phyloP scores from a whole-genome alignment of 2,797 vertebrate species.

The Rhinella marina region DNA sequence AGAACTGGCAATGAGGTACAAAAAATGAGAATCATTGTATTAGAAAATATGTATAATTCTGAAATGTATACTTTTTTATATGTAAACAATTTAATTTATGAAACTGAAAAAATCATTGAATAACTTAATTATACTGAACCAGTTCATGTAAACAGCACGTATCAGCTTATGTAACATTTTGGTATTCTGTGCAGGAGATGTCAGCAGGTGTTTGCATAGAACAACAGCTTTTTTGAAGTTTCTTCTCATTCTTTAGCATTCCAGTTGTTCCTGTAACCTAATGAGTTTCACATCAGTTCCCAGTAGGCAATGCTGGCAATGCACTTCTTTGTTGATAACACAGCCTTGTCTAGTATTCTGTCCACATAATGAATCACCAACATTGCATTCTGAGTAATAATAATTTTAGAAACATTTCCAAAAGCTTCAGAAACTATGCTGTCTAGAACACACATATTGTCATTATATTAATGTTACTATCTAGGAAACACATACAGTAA shows the following conservation, averaged over 20 bases:
- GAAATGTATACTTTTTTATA: background rate
- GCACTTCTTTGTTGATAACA: conserved; percentile 11
- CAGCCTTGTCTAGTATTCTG: conserved; percentile 19
- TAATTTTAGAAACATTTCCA: background rate
- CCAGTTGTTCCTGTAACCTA: conserved; percentile 3
- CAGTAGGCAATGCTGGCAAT: conserved; percentile 12
- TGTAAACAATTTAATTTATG: background rate
- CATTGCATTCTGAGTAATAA: background rate
- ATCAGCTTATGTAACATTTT: conserved; percentile 4
- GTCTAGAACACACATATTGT: background rate
- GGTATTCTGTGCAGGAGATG: conserved; percentile 1
- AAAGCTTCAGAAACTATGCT: background rate
- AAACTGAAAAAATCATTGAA: background rate
- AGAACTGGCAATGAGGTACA: background rate
- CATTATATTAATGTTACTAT: background rate
- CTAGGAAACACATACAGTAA: background rate
- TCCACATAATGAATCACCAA: background rate
- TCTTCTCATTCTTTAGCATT: background rate
- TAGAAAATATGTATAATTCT: background rate
- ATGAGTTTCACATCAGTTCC: conserved; percentile 30
- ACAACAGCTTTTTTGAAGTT: conserved; percentile 12
- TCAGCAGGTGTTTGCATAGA: conserved; percentile 31
- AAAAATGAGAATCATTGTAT: background rate
- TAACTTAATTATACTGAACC: background rate
- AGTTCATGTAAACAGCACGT: conserved; percentile 9